Base-by-base conservation (phyloP, 2,113 vertebrate genomes). In the Brachypodius melanocephalos region DNA sequence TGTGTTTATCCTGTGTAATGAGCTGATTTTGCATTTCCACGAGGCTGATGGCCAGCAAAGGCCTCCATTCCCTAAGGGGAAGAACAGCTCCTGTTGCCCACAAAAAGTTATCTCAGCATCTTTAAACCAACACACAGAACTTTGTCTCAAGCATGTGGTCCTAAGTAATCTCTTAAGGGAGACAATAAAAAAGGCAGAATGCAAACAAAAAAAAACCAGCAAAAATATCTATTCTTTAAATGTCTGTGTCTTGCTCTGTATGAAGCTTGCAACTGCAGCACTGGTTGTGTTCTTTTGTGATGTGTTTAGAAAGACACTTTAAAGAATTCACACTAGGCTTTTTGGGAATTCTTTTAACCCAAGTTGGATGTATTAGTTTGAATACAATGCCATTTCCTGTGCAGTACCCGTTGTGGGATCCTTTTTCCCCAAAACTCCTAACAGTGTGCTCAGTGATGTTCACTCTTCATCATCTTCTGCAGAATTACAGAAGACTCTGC, bases 401-500 rank as follows among this genome's bases (percentile, higher is more conserved):
- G 43, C 2, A 0, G 38, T 72, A 58, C 79, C 45, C 68, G 32
- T 67, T 73, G 58, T 34, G 57, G 51, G 49, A 61, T 87, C 32
- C 11, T 69, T 84, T 90, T 62, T 13, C 12, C 36, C 42, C 31
- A 3, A 34, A 91, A 85, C 67, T 84, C 57, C 45, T 71, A 45
- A 46, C 22, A 25, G 4, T 49, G 38, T 93, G 51, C 82, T 90
- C 72, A n/a, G 71, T 40, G 88, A 42, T 91, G 84, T 77, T 95
- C 83, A 96, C 72, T 42, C 18, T 90, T 76, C 82, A 42, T 97
- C 93, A 80, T 97, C 81, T 88, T 66, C 67, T 84, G 42, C 97
- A 99, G 99, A 98, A 99, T 99, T 98, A 99, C 99, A 5, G 99
- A 99, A 97, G 99, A 99, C 90, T 99, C 99, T 17, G 98, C 99